Base-by-base conservation (phyloP, 1,140 invertebrate species). In the Gerris buenoi region DNA sequence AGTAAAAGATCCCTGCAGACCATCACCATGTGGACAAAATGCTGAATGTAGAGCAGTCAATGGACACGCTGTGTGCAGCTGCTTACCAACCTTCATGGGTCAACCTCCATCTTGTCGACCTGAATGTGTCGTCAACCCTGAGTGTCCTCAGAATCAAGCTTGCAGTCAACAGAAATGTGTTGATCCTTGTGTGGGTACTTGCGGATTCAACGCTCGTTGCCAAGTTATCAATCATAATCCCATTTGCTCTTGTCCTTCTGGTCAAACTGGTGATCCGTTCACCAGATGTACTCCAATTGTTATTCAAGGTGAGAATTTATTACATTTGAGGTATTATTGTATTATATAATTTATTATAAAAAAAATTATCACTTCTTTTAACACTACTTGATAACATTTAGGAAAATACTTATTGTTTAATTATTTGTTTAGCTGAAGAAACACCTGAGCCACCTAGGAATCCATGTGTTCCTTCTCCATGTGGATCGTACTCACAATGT, bases 201-300 rank as follows among this genome's bases (percentile, higher is more conserved):
- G 89, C 75, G 89, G 88, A n/a, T 82, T 86, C 65, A 90, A 91
- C 77, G 88, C 91, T 13, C 77, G 87, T 68, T 94, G 91, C 75
- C 85, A 88, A 71, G 87, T 91, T 1, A 84, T 90, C 25, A 88
- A 90, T 73, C 91, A 94, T 74, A 89, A 89, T 71, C 88, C 90
- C 0, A 83, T 86, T 3, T 93, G 90, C 73, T 88, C 85, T 3
- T 93, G 90, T 76, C 80, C 83, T 28, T 74, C 81, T 68, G 87
- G 86, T 59, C 88, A 85, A 70, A 85, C 86, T 23, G 90, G 90
- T 25, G 88, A 91, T 84, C 89, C 90, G 63, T 90, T 91, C 70
- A 83, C 33, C 33, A 46, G 33, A 46, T 46, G 33, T 46, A 46
- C 33, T 10, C 33, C 33, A 46, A 46, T 46, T 46, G n/a, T n/a